Base-by-base conservation (phyloP, 2,797 vertebrate genomes). In the Lates japonicus region DNA sequence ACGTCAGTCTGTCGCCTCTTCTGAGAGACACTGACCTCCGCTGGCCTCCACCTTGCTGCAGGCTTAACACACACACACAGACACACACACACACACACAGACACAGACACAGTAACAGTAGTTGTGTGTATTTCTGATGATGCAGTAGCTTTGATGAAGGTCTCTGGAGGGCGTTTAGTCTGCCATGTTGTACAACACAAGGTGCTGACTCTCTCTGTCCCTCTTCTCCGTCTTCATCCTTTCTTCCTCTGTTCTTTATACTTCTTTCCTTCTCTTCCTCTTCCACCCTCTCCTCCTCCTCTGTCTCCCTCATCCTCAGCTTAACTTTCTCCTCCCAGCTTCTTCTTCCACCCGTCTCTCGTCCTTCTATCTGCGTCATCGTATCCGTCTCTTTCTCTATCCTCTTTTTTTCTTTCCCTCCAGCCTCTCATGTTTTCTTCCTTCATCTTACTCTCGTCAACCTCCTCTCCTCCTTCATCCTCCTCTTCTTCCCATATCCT, bases 111-210 rank as follows among this genome's bases (percentile, higher is more conserved):
- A 19, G 49, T 51, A 12, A 44, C 29, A 7, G 52, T 11, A 4
- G 49, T n/a, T 52, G 48, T 51, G 39, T 58, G 65, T 63, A 31
- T 65, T 55, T 72, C 7, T 83, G 80, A 79, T 81, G 73, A 79
- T 79, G 70, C 49, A 3, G 68, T 25, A 25, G 46, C 68, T 88
- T 78, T 81, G 82, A 74, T 81, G 80, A 77, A 83, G 78, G 84
- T 87, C 87, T 83, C 86, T 55, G 49, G 80, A 87, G 84, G 80
- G 31, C 57, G 31, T 78, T 87, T 64, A 72, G 77, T 81, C 68
- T 17, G 42, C 76, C 84, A 74, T 83, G 82, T 87, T 87, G 39
- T 63, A 63, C 60, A 68, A 76, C 70, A 72, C 51, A 49, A 78
- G 81, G 49, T 63, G 31, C 74, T 79, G 54, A 66, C 74, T 71